phyloP scores from a whole-genome alignment of 2,888 invertebrate species.

The Caenorhabditis plicata region DNA sequence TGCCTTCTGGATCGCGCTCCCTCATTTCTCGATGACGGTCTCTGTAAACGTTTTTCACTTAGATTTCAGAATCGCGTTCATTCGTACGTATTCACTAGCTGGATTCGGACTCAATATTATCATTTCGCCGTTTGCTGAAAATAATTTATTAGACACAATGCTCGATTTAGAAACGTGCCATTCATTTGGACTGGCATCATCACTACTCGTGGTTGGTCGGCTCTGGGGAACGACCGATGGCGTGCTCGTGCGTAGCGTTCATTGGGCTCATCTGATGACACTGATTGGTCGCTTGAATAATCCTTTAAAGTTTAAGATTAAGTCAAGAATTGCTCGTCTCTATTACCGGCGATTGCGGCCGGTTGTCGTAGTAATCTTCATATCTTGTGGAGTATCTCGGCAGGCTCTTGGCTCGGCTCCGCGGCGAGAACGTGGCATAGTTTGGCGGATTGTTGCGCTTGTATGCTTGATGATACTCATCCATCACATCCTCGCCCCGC shows the following conservation, averaged over 20 bases:
- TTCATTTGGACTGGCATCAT: slow-evolving; percentile 45
- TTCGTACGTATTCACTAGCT: slow-evolving; percentile 6
- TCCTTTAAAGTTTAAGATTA: slow-evolving; percentile 3
- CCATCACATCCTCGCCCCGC: neutral
- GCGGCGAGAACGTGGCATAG: slow-evolving; percentile 7
- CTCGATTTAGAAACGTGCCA: too few relatives aligned
- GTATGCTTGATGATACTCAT: neutral
- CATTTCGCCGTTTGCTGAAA: slow-evolving; percentile 36
- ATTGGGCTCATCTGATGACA: slow-evolving; percentile 30
- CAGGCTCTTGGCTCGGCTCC: slow-evolving; percentile 28
- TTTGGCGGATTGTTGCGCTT: too few relatives aligned
- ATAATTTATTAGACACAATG: neutral
- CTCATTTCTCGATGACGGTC: slow-evolving; percentile 3
- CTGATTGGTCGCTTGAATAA: slow-evolving; percentile 29
- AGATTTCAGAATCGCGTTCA: neutral
- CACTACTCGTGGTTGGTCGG: slow-evolving; percentile 20
- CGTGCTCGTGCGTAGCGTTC: slow-evolving; percentile 2
- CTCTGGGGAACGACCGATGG: slow-evolving; percentile 21
- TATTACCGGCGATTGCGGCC: slow-evolving; percentile 21
- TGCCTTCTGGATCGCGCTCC: slow-evolving; percentile 13
- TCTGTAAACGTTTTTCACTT: slow-evolving; percentile 4
- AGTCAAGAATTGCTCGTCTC: neutral
- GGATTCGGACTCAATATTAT: slow-evolving; percentile 22
- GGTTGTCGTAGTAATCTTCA: slow-evolving; percentile 14
- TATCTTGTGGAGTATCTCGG: slow-evolving; percentile 16